Evolutionary conservation across 2,113 vertebrate species (phyloP), one percentile per base, ranked within the genome.

Genomic region (Elachura formosa): DNA sequence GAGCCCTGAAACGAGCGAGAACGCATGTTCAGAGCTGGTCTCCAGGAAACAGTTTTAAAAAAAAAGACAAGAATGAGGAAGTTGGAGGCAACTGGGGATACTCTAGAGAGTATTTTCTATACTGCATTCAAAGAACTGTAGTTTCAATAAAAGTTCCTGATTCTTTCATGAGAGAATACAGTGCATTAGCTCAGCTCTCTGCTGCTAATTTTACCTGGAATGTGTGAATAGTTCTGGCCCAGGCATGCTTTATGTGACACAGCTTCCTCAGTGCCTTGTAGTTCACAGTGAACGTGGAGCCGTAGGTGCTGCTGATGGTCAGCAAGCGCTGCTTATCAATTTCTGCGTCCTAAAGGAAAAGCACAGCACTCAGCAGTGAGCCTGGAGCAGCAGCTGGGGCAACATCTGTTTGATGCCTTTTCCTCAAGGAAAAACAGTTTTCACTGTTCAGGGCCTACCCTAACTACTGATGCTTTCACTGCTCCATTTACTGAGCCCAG

Each of bases 201-300:
- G 40, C 18, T 72, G 98, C 97, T 63, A 96, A 84, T 97, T 92
- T 90, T 96, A 99, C 98, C 98, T 98, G 98, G 91, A 98, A 99
- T 5, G 98, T 98, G 90, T 99, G 98, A 87, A 99, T 98, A 56
- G 98, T 99, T 96, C 97, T 98, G 74, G 98, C 98, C 98, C 98
- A 99, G 2, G 98, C 98, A 31, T 99, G 98, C 64, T 56, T 98
- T 90, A 98, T 97, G 61, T 78, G 97, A 90, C 98, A 98, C 10
- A 95, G 73, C 54, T 83, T 97, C 93, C 92, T 97, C 49, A 99
- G 90, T 36, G 98, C 98, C 40, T 55, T 90, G 67, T 97, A 99
- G 43, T 84, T 90, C 69, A 98, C 97, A 9, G 94, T 98, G 46
- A 97, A 86, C 3, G 77, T 81, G 38, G 96, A 93, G 33, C 97